Conservation (phyloP, 2,797 vertebrate genomes). For the Etheostoma perlongum region DNA sequence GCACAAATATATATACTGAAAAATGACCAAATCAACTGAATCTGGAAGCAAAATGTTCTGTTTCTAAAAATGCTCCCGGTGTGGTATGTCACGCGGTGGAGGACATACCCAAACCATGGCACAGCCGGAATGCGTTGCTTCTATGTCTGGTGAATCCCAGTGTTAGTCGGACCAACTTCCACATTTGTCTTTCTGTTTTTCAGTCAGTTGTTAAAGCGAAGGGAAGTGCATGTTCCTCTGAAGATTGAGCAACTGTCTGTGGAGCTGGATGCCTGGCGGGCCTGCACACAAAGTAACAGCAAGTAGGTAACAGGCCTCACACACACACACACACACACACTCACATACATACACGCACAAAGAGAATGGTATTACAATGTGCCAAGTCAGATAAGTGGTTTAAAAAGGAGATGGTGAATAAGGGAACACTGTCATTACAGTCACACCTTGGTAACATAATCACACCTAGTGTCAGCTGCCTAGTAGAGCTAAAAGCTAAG, state of each 20-base stretch:
- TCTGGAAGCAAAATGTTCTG: too few species aligned
- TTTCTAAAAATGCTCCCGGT: too few species aligned
- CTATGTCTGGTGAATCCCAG: too few species aligned
- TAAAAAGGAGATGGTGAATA: background rate
- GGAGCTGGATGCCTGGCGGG: slow-evolving; percentile 94
- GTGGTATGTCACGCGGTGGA: too few species aligned
- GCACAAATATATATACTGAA: too few species aligned
- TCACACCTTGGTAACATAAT: background rate
- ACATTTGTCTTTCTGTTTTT: slow-evolving; percentile 26
- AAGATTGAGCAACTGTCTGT: slow-evolving; percentile 92
- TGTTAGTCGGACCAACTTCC: background rate
- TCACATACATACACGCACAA: background rate
- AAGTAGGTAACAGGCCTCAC: slow-evolving; percentile 81
- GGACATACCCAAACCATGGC: too few species aligned
- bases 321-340: slow-evolving; percentile 21
- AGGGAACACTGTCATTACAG: background rate
- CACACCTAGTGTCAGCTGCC: background rate
- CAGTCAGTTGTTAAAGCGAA: slow-evolving; percentile 95
- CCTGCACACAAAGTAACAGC: slow-evolving; percentile 82
- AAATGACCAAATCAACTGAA: too few species aligned
- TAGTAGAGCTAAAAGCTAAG: background rate
- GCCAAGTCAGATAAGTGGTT: background rate
- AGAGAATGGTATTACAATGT: background rate
- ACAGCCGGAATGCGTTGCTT: too few species aligned
- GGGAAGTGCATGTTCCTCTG: slow-evolving; percentile 92